Conservation (phyloP, 2,113 vertebrate genomes). For the Columba janthina region DNA sequence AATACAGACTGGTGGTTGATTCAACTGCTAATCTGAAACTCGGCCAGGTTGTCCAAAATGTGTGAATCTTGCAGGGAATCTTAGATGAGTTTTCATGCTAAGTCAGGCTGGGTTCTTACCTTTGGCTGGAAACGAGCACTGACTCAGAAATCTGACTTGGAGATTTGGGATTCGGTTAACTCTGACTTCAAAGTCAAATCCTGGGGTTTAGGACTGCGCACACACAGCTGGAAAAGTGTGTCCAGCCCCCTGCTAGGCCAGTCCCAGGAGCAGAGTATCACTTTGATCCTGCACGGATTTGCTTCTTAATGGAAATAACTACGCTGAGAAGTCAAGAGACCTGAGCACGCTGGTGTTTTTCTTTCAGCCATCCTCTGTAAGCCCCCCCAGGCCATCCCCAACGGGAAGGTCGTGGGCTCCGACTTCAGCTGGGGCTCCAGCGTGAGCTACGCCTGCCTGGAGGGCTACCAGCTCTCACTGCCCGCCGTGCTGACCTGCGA, state of each 20-base stretch:
- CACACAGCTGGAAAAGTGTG: neutral
- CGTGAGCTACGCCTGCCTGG: conserved; percentile 90
- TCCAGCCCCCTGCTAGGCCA: neutral
- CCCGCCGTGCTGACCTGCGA: conserved; percentile 93
- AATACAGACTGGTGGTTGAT: neutral
- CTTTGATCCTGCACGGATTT: neutral
- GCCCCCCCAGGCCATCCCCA: conserved; percentile 85
- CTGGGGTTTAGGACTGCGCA: neutral
- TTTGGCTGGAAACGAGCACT: neutral
- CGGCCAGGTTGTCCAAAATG: neutral
- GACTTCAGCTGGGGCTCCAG: conserved; percentile 96
- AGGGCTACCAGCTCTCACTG: conserved; percentile 96
- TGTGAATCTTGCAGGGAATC: neutral
- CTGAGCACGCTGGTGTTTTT: neutral
- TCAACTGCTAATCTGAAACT: neutral
- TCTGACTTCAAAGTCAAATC: neutral
- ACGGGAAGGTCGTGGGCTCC: conserved; percentile 90
- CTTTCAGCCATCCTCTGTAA: conserved; percentile 87
- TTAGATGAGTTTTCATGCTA: neutral
- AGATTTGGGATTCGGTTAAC: neutral
- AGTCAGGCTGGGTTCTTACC: neutral
- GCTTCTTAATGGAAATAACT: neutral
- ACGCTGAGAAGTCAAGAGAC: neutral
- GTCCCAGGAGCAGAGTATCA: neutral
- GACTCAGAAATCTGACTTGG: neutral